These are phyloP conservation scores for Papilio dardanus DNA, from an alignment of 1,140 invertebrate species.

Conservation along the genomic window DNA sequence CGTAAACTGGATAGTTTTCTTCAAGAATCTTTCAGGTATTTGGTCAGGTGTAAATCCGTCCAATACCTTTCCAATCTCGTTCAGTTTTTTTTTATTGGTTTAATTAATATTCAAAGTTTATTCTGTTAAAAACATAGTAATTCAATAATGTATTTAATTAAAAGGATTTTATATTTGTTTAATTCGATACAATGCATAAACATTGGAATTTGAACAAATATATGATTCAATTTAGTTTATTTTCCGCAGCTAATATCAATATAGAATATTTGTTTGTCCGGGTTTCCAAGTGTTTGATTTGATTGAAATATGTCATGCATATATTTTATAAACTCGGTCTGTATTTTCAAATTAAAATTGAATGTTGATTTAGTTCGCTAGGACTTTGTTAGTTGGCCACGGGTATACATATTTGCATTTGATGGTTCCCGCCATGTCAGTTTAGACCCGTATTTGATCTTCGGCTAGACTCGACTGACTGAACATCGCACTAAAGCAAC, in stretches of 20 bases:
- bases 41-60: too few species aligned
- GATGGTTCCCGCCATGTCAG: background rate
- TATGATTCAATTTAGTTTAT: background rate
- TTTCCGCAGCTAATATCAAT: background rate
- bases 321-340: background rate
- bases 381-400: background rate
- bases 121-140: background rate
- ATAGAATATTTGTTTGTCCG: conserved; percentile 5
- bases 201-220: background rate
- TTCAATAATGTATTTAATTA: background rate
- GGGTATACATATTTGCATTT: background rate
- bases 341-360: conserved; percentile 3
- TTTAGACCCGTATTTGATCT: background rate
- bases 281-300: conserved; percentile 4
- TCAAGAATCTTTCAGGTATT: too few species aligned
- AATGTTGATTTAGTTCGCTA: background rate
- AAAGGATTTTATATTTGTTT: background rate
- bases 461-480: background rate
- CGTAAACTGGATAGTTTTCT: too few species aligned
- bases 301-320: conserved; percentile 14
- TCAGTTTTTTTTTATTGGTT: too few species aligned
- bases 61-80: too few species aligned
- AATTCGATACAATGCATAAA: background rate
- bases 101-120: background rate
- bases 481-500: background rate